Base-by-base conservation (phyloP, 2,797 vertebrate genomes). In the Gambusia yucatana region DNA sequence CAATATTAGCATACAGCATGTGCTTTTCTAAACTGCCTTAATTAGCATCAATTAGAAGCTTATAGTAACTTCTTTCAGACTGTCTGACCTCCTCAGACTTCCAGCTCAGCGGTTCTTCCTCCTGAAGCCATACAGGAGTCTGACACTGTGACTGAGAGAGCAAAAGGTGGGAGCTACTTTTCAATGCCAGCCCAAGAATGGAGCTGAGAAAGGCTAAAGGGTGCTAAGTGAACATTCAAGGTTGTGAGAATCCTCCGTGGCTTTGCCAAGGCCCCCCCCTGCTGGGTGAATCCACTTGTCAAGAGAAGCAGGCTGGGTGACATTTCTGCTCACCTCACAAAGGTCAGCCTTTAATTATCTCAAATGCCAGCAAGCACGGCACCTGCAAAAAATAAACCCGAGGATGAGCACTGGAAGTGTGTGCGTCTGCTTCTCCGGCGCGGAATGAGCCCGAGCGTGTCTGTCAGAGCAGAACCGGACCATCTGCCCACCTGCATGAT, bases 261-360 rank as follows among this genome's bases (percentile, higher is more conserved):
- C 86, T 90, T 86, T 85, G 82, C 89, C 83, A 76, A 77, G 65
- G 72, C 80, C 82, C 84, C 59, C 59, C 89, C 91, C n/a, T 55
- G 79, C 77, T 80, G 91, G 89, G 89, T 85, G 92, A 89, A 89
- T 89, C 91, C 89, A 88, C 93, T 93, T 93, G 93, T 95, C 93
- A 93, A 93, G 91, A 76, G 73, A 81, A 90, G 91, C 91, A 67
- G 92, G 79, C 90, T 69, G 81, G 85, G 91, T 95, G 96, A 96
- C 95, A 96, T 96, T 96, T 96, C 88, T 94, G 90, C 92, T 95
- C 93, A 93, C 93, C 92, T 93, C 89, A 93, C 86, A 96, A 96
- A 96, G 95, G 95, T 96, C 95, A 95, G 71, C 85, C 92, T 94
- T 94, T 96, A 95, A 96, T 96, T 93, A 95, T 93, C 92, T 92